Percentiles rank a stretch among this genome's conserved stretches.
phyloP scores from a whole-genome alignment of 2,888 invertebrate species.

The Norana najaformis region DNA sequence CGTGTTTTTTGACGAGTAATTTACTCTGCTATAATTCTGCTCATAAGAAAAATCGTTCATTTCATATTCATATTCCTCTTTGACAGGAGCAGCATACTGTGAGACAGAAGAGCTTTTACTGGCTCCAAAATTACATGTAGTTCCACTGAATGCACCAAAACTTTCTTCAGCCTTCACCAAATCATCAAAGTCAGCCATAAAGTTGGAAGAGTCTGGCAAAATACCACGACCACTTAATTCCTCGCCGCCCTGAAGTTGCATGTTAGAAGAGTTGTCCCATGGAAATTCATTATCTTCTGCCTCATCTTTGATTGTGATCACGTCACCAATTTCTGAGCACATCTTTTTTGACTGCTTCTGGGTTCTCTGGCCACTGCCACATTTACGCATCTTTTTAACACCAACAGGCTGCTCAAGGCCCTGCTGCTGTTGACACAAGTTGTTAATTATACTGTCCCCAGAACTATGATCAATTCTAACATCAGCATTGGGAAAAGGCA shows the following conservation, averaged over 20 bases:
- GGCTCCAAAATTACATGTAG: not conserved
- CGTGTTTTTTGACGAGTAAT: not conserved
- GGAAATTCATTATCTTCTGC: slow-evolving; percentile 16
- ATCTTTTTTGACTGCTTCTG: not conserved
- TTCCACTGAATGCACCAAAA: not conserved
- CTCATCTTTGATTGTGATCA: slow-evolving; percentile 9
- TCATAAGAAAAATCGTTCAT: not conserved
- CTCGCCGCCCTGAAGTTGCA: not conserved
- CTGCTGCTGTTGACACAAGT: not conserved
- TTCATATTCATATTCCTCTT: slow-evolving; percentile 17
- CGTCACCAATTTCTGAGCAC: not conserved
- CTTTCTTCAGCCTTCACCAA: not conserved
- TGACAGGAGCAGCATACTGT: not conserved
- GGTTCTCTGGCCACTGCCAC: not conserved
- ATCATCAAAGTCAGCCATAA: not conserved
- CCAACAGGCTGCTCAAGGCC: not conserved
- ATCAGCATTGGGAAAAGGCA: not conserved
- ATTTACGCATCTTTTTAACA: not conserved
- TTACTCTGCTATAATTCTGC: not conserved
- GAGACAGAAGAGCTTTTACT: slow-evolving; percentile 8
- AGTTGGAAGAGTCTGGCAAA: not conserved
- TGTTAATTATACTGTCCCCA: not conserved
- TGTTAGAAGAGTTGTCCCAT: not conserved
- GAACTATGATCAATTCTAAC: not conserved
- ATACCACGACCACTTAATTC: slow-evolving; percentile 18